Evolutionary conservation across 2,113 vertebrate genomes (phyloP), one percentile per base, ranked within the genome.

Genomic region (Stigmatopora argus): DNA sequence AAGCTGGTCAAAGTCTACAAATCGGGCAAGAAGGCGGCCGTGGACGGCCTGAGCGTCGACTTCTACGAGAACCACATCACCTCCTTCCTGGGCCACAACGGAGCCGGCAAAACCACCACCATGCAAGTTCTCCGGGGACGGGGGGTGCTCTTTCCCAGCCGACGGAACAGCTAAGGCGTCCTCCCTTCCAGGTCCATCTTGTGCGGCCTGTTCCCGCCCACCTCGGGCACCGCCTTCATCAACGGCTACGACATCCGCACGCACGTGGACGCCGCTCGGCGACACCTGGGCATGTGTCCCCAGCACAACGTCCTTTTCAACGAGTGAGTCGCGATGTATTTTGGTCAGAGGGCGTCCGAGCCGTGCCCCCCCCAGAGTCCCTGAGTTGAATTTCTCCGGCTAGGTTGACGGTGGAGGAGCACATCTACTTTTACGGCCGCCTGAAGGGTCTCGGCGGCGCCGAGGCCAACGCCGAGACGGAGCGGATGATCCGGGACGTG

Each of bases 31-130:
- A 99, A 98, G 78, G 89, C 95, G 14, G 97, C 97, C 0, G 93
- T 99, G 2, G 96, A 98, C 66, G 94, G 95, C 18, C 91, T 99
- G 31, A 94, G 92, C 0, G 57, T 98, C 62, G 95, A 96, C 86
- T 99, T 99, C 84, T 97, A 93, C 0, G 92, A 98, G 85, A 94
- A 95, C 56, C 96, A 99, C 71, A 99, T 99, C 81, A 98, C 96
- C 7, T 99, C 97, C 2, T 99, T 99, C 69, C 85, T 99, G n/a
- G 97, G 97, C 62, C 97, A 99, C 83, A 99, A 99, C 6, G 97
- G 97, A 83, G 97, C 97, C 0, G 97, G 97, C 13, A 99, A 99
- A 89, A 99, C 97, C 0, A 99, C 97, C 58, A 99, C 96, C 17
- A 98, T 99, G 97, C 97, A 92, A 94, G 95, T 71, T 10, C 4